phyloP scores from a whole-genome alignment of 2,113 vertebrate species.

The Nycticebus coucang region DNA sequence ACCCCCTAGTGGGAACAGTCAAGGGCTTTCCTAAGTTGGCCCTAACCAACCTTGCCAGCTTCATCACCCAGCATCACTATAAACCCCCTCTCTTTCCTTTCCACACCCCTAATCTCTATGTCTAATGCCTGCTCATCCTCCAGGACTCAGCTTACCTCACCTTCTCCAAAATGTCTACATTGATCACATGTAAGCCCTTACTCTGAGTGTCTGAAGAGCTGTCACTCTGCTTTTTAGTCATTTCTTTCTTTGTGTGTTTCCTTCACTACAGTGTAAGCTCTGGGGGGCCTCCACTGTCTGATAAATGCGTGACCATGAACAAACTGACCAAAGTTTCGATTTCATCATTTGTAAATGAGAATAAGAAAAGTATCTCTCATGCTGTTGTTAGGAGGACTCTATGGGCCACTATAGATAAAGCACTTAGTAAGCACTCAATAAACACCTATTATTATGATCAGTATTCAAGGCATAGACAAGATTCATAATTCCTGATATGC shows the following conservation, averaged over 20 bases:
- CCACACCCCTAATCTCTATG: background rate
- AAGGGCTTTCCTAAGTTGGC: slow-evolving; percentile 16
- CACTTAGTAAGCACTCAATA: background rate
- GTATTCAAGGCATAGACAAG: background rate
- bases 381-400: background rate
- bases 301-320: background rate
- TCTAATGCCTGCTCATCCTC: background rate
- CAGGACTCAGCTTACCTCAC: background rate
- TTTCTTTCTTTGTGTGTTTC: background rate
- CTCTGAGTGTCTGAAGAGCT: background rate
- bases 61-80: no score
- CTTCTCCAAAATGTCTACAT: background rate
- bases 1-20: background rate
- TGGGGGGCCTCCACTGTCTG: no score
- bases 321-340: background rate
- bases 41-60: background rate
- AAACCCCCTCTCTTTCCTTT: background rate
- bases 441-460: background rate
- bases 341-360: background rate
- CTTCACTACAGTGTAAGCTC: background rate
- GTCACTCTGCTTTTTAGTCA: background rate
- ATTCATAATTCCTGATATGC: background rate
- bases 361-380: background rate
- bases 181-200: background rate
- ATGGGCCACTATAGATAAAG: background rate